Conservation (phyloP, 2,888 invertebrate species). For the Sussaba pulchella region DNA sequence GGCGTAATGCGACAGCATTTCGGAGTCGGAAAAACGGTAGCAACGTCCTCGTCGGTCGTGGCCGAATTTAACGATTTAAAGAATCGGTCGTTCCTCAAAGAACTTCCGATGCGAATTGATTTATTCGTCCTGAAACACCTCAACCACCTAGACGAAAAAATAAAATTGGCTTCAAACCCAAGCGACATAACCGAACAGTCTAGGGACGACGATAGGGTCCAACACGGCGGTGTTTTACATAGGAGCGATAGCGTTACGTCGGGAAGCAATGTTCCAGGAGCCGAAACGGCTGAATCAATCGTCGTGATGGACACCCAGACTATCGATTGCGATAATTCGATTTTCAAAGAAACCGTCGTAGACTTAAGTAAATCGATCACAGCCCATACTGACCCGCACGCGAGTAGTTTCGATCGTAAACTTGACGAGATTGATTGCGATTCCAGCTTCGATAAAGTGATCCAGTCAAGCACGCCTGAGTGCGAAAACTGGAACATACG, state of each 20-base stretch:
- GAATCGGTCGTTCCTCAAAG: constrained; percentile 36
- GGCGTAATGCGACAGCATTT: constrained; percentile 65
- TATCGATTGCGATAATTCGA: too few species aligned
- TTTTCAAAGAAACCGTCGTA: not conserved
- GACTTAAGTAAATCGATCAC: too few species aligned
- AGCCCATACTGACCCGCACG: too few species aligned
- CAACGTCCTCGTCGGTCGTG: constrained; percentile 67
- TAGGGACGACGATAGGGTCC: too few species aligned
- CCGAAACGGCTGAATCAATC: too few species aligned
- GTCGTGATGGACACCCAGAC: not conserved
- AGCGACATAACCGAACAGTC: too few species aligned
- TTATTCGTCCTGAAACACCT: constrained; percentile 66
- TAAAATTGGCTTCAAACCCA: constrained; percentile 60
- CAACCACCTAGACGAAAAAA: constrained; percentile 64
- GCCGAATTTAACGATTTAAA: constrained; percentile 63
- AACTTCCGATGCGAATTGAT: constrained; percentile 65
- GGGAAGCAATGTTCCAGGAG: too few species aligned
- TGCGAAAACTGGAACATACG: constrained; percentile 47
- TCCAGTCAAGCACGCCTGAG: constrained; percentile 15
- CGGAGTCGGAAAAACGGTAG: constrained; percentile 40
- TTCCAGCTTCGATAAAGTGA: not conserved
- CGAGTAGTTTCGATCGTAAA: not conserved
- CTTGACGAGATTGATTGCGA: constrained; percentile 16
- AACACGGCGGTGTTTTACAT: too few species aligned
- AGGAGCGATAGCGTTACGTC: too few species aligned